Conservation (phyloP, 2,888 invertebrate genomes). For the Dimorphilus gyrociliatus region DNA sequence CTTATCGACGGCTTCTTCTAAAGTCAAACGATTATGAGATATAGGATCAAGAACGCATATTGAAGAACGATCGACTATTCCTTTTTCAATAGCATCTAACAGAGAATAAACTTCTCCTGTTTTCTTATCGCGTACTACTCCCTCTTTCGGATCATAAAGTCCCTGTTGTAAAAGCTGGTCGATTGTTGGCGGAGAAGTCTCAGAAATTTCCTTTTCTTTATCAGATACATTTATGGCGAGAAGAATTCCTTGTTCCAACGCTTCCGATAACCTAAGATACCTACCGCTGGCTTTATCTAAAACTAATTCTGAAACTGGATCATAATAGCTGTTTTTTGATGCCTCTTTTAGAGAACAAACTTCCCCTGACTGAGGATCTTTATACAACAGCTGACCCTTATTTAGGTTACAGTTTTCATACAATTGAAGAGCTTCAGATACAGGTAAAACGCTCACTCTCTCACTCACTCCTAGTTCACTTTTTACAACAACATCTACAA, state of each 20-base stretch:
- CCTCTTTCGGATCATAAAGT: conserved; percentile 47
- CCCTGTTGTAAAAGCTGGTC: conserved; percentile 28
- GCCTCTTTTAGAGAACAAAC: conserved; percentile 23
- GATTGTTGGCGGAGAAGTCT: conserved; percentile 6
- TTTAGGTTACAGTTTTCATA: too few species aligned
- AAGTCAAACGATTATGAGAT: conserved; percentile 12
- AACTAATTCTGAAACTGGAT: too few species aligned
- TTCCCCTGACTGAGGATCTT: conserved; percentile 57
- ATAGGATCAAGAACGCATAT: conserved; percentile 23
- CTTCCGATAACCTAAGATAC: too few species aligned
- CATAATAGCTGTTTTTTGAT: too few species aligned
- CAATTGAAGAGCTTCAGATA: too few species aligned
- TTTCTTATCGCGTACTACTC: conserved; percentile 47
- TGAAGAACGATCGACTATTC: conserved; percentile 22
- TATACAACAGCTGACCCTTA: too few species aligned
- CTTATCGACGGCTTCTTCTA: conserved; percentile 10
- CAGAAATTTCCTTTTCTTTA: conserved; percentile 5
- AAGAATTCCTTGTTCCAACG: too few species aligned
- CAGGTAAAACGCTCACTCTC: too few species aligned
- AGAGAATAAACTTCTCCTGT: conserved; percentile 43
- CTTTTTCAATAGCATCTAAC: conserved; percentile 53
- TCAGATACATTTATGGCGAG: conserved; percentile 5
- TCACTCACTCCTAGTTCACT: too few species aligned
- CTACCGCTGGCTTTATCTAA: too few species aligned
- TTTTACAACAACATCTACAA: too few species aligned